Evolutionary conservation across 2,113 vertebrate genomes (phyloP).

Genomic region (Hemibagrus wyckioides): DNA sequence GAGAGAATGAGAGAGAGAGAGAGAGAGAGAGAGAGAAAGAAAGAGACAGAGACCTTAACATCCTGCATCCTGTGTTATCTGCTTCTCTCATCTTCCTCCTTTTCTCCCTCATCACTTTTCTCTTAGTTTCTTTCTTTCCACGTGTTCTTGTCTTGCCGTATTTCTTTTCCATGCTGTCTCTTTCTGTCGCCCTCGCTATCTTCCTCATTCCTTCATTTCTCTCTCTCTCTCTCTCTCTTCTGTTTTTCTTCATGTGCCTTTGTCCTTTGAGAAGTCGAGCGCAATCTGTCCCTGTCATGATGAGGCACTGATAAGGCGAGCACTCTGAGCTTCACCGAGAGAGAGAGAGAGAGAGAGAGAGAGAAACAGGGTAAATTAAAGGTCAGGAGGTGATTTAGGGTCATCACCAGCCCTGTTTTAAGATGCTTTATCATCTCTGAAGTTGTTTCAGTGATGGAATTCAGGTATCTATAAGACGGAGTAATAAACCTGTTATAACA

Average conservation of each 20-base stretch:
- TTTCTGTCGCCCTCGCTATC: not conserved
- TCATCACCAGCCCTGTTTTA: not conserved
- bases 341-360: not conserved
- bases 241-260: not conserved
- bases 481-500: not conserved
- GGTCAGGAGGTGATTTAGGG: not conserved
- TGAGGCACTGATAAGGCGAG: not conserved
- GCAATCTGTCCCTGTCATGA: not conserved
- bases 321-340: not conserved
- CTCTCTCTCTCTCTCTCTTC: not conserved
- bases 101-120: not conserved
- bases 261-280: not conserved
- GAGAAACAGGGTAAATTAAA: not conserved
- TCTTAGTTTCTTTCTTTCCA: no score
- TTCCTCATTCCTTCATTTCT: not conserved
- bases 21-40: no score
- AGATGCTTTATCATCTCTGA: not conserved
- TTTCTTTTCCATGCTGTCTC: not conserved
- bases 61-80: no score
- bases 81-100: not conserved
- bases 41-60: no score
- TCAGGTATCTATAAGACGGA: not conserved
- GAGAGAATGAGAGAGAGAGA: no score
- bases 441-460: not conserved
- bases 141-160: no score